Evolutionary conservation across 2,113 vertebrate genomes (phyloP).

Genomic region (Macroglossus sobrinus): DNA sequence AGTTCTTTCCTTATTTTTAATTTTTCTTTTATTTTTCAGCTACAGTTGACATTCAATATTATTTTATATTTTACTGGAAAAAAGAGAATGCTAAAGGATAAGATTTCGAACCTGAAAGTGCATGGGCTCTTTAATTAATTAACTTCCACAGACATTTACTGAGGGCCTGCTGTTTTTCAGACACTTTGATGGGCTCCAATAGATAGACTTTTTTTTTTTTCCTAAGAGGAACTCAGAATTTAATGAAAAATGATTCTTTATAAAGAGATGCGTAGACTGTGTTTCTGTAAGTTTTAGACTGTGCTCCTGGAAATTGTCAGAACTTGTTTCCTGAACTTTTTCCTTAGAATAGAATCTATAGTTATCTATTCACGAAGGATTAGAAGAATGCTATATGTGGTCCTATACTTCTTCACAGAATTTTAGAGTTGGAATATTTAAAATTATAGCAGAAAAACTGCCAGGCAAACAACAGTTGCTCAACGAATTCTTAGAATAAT

Average conservation of each 20-base stretch:
- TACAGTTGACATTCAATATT: too few relatives aligned
- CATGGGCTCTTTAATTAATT: not conserved
- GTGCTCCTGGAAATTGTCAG: not conserved
- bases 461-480: not conserved
- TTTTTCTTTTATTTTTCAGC: not conserved
- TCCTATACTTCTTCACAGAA: not conserved
- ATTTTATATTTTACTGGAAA: not conserved
- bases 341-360: not conserved
- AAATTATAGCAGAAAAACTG: not conserved
- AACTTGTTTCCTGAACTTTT: not conserved
- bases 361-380: not conserved
- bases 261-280: not conserved
- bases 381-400: not conserved
- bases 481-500: not conserved
- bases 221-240: not conserved
- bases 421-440: not conserved
- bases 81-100: not conserved
- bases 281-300: not conserved
- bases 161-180: not conserved
- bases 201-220: not conserved
- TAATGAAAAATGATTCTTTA: not conserved
- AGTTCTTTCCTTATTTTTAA: not conserved
- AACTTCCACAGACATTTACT: not conserved
- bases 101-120: not conserved
- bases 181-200: not conserved